Evolutionary conservation across 2,113 vertebrate genomes (phyloP).

Genomic region (Mustela nigripes): DNA sequence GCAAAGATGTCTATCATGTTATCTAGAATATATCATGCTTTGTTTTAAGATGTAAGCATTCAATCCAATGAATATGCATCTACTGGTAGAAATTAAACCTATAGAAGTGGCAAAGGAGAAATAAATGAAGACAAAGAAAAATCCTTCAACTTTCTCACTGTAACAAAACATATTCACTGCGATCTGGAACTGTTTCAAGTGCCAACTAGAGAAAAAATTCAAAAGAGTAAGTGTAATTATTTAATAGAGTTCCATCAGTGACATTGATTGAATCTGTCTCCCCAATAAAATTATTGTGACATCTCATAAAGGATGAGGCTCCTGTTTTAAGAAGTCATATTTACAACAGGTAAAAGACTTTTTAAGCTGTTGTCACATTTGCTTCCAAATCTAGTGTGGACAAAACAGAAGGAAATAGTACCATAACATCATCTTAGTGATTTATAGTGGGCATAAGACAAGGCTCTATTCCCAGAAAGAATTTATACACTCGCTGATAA

Average conservation of each 20-base stretch:
- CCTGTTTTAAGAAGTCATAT: not conserved
- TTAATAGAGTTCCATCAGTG: constrained; percentile 12
- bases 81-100: not conserved
- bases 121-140: not conserved
- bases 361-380: constrained; percentile 35
- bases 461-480: constrained; percentile 8
- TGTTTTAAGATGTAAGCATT: not conserved
- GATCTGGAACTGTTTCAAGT: not conserved
- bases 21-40: not conserved
- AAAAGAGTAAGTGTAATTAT: not conserved
- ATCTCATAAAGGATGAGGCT: constrained; percentile 13
- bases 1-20: not conserved
- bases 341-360: constrained; percentile 44
- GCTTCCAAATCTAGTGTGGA: constrained; percentile 46
- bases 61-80: not conserved
- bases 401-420: constrained; percentile 24
- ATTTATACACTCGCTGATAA: not conserved
- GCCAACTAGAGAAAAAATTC: not conserved
- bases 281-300: constrained; percentile 26
- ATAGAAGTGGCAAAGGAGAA: not conserved
- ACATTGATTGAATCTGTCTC: not conserved
- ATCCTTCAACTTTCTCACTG: not conserved
- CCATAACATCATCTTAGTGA: constrained; percentile 46
- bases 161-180: not conserved
- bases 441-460: constrained; percentile 48